These are phyloP conservation scores for Ianthella basta DNA, from an alignment of 37 sponge, comb jelly and placozoan species.

Conservation along the genomic window DNA sequence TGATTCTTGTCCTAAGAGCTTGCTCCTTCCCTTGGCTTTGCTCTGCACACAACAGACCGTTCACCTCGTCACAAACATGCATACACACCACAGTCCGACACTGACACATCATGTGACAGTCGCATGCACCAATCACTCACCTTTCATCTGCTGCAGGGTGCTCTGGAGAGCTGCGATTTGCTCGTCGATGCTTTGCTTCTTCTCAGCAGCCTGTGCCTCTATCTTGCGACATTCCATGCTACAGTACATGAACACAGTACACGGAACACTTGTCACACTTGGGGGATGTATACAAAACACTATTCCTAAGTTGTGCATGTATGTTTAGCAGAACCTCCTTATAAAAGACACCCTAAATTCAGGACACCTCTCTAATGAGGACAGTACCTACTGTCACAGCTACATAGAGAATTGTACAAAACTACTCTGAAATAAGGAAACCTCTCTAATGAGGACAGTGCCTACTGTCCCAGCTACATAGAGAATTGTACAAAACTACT, in stretches of 20 bases:
- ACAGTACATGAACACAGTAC: not conserved
- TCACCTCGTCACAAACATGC: not conserved
- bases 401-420: no score
- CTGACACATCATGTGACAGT: not conserved
- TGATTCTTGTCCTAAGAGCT: slow-evolving; percentile 53
- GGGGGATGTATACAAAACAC: no score
- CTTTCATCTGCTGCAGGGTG: not conserved
- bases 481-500: no score
- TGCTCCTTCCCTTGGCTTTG: slow-evolving; percentile 43
- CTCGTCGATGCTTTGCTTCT: not conserved
- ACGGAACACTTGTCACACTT: no score
- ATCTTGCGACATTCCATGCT: slow-evolving; percentile 1
- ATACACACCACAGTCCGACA: not conserved
- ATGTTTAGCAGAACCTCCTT: no score
- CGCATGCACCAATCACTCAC: not conserved
- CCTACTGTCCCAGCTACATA: no score
- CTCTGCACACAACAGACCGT: slow-evolving; percentile 25
- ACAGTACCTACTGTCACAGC: no score
- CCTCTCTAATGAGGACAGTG: no score
- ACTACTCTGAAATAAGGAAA: no score
- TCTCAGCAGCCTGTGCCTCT: not conserved
- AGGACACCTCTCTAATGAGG: no score
- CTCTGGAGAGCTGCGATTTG: not conserved
- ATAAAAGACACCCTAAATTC: no score
- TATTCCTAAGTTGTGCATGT: no score